Conservation (phyloP, 1,140 invertebrate genomes). For the Aphaenogaster floridana region DNA sequence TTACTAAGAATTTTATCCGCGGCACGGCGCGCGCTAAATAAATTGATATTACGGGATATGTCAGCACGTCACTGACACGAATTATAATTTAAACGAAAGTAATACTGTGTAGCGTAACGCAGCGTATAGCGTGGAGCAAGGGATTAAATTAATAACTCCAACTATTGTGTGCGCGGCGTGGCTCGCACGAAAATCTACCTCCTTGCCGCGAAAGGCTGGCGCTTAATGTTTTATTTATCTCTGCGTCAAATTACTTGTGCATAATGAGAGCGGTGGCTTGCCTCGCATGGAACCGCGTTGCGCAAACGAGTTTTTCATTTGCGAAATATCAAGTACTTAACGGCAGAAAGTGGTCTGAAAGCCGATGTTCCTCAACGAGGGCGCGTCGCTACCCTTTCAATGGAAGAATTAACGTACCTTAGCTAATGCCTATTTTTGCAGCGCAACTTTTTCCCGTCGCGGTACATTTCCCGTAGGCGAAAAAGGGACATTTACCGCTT, state of each 20-base stretch:
- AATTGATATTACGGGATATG: not conserved
- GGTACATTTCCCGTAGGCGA: slow-evolving; percentile 48
- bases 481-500: slow-evolving; percentile 55
- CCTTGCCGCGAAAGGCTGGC: not conserved
- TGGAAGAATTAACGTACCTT: slow-evolving; percentile 61
- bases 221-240: slow-evolving; percentile 61
- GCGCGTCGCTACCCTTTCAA: slow-evolving; percentile 34
- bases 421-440: slow-evolving; percentile 57
- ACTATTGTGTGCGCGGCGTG: slow-evolving; percentile 15
- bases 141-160: slow-evolving; percentile 54
- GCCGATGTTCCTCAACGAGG: slow-evolving; percentile 9
- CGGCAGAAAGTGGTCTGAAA: slow-evolving; percentile 9
- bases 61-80: not conserved
- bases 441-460: slow-evolving; percentile 25
- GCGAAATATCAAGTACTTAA: slow-evolving; percentile 59
- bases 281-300: slow-evolving; percentile 34
- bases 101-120: slow-evolving; percentile 8
- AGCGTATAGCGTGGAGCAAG: not conserved
- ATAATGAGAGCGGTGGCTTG: slow-evolving; percentile 37
- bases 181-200: slow-evolving; percentile 6
- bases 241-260: slow-evolving; percentile 55
- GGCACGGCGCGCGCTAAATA: not conserved
- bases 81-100: slow-evolving; percentile 34
- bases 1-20: slow-evolving; percentile 10
- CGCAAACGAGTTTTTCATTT: slow-evolving; percentile 55